Conservation (phyloP, 2,888 invertebrate genomes). For the Hyposoter didymator region DNA sequence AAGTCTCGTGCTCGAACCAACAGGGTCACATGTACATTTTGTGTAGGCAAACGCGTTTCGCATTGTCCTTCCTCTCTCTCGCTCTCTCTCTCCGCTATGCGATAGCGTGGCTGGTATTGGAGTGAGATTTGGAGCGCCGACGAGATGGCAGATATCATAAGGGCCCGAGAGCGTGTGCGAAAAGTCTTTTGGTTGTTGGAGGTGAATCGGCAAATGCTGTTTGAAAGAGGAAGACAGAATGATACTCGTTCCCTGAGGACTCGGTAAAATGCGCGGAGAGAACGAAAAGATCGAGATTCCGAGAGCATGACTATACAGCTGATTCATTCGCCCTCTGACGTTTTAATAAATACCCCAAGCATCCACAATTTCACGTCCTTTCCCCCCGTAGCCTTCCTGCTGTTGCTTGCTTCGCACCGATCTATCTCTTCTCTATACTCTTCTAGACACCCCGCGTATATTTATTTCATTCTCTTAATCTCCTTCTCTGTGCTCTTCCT, state of each 20-base stretch:
- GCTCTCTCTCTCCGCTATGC: constrained; percentile 4
- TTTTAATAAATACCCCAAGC: constrained; percentile 69
- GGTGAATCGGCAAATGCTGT: constrained; percentile 29
- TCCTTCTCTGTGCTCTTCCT: constrained; percentile 37
- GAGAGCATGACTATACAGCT: constrained; percentile 49
- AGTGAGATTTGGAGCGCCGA: constrained; percentile 48
- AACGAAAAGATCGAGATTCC: constrained; percentile 29
- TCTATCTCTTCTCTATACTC: constrained; percentile 42
- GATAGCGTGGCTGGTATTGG: constrained; percentile 45
- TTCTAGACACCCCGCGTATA: constrained; percentile 50
- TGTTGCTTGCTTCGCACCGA: constrained; percentile 13
- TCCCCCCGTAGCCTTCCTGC: background rate
- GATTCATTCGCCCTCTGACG: constrained; percentile 70
- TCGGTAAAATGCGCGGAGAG: constrained; percentile 25
- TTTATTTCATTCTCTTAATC: constrained; percentile 66
- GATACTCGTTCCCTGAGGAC: constrained; percentile 48
- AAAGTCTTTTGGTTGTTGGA: constrained; percentile 45
- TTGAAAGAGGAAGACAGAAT: background rate
- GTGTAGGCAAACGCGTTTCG: constrained; percentile 38
- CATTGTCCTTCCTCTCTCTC: constrained; percentile 25
- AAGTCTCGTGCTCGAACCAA: constrained; percentile 55
- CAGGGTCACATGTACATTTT: constrained; percentile 49
- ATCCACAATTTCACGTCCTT: constrained; percentile 36
- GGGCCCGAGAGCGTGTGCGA: constrained; percentile 40
- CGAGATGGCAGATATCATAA: constrained; percentile 59